These are phyloP conservation scores for Falco novaeseelandiae DNA, from an alignment of 2,797 vertebrate species.

Conservation along the genomic window DNA sequence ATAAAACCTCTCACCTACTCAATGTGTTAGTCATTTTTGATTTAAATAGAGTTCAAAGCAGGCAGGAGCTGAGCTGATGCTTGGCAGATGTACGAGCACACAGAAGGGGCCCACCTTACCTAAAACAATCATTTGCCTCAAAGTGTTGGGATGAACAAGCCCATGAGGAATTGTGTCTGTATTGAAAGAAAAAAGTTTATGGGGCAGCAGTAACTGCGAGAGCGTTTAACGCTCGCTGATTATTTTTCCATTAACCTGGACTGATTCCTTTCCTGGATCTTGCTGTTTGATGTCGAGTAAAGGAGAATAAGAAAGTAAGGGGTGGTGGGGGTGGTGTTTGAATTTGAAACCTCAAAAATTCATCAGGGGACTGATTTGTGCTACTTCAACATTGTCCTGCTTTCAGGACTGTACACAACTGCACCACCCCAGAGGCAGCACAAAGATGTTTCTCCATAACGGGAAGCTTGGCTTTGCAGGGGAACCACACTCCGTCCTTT, in stretches of 20 bases:
- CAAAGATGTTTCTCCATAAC: neutral
- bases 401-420: neutral
- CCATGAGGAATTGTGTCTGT: neutral
- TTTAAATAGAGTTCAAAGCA: neutral
- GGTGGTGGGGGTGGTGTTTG: neutral
- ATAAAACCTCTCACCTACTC: neutral
- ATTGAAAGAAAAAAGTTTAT: neutral
- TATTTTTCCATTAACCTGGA: neutral
- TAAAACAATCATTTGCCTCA: neutral
- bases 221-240: neutral
- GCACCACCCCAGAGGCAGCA: neutral
- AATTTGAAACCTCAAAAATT: neutral
- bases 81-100: neutral
- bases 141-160: neutral
- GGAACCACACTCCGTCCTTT: neutral
- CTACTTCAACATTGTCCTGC: neutral
- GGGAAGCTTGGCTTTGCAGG: neutral
- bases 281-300: neutral
- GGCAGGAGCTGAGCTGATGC: neutral
- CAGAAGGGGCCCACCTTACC: neutral
- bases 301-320: neutral
- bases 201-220: neutral
- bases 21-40: neutral
- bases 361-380: neutral
- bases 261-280: neutral